A percentile compares a stretch with the other conserved stretches of the same genome.
Conservation (phyloP, 2,113 vertebrate genomes). For the Actinemys pallida region DNA sequence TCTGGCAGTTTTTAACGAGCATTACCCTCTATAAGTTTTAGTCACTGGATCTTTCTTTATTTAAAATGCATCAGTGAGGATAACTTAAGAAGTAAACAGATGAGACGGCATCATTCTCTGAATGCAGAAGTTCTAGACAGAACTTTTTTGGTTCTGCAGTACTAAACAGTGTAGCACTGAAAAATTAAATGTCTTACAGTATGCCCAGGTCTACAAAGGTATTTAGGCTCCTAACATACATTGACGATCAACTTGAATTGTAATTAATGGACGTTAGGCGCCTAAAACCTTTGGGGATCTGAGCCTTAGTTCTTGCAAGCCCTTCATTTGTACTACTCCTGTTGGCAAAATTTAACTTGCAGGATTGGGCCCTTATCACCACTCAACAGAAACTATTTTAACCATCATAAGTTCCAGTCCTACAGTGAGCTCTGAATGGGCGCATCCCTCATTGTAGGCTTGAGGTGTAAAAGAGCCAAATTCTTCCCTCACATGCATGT, state of each 20-base stretch:
- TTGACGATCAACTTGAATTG: not conserved
- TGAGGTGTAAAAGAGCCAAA: not conserved
- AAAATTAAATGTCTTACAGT: not conserved
- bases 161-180: not conserved
- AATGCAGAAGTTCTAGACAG: not conserved
- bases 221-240: not conserved
- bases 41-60: not conserved
- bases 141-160: not conserved
- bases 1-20: not conserved
- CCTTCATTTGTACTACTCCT: accelerated
- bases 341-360: accelerated
- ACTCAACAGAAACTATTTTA: not conserved
- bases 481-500: not conserved
- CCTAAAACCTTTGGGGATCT: not conserved
- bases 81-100: not conserved
- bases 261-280: not conserved
- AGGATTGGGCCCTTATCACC: not conserved
- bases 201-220: not conserved
- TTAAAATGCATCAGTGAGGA: not conserved
- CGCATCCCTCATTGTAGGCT: not conserved
- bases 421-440: not conserved
- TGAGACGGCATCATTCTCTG: not conserved
- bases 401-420: accelerated
- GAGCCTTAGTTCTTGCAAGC: not conserved
- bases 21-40: not conserved